phyloP scores from a whole-genome alignment of 2,888 invertebrate species.

The Melanostoma scalare region DNA sequence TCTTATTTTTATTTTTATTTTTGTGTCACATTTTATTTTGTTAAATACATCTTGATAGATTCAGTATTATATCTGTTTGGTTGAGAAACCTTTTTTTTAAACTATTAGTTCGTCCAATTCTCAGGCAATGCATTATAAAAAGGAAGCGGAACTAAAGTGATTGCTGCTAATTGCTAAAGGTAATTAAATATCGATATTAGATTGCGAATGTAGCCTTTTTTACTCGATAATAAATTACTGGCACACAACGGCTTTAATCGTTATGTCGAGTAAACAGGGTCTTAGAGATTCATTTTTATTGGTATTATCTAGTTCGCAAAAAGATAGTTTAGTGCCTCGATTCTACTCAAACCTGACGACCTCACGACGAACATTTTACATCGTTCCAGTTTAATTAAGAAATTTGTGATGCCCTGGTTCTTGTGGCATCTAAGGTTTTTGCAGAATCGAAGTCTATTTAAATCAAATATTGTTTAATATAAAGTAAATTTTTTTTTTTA shows the following conservation, averaged over 20 bases:
- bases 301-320: slow-evolving; percentile 74
- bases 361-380: neutral
- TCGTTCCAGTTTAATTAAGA: too few relatives aligned
- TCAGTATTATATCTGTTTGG: slow-evolving; percentile 68
- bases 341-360: too few relatives aligned
- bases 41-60: slow-evolving; percentile 72
- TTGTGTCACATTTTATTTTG: slow-evolving; percentile 28
- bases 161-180: too few relatives aligned
- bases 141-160: neutral
- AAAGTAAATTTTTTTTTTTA: neutral
- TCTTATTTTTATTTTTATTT: slow-evolving; percentile 22
- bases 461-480: neutral
- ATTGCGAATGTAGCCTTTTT: too few relatives aligned
- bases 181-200: too few relatives aligned
- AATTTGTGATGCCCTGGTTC: too few relatives aligned
- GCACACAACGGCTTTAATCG: neutral
- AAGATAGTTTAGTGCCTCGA: too few relatives aligned
- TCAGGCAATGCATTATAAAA: neutral
- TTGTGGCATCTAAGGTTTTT: too few relatives aligned
- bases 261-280: slow-evolving; percentile 74
- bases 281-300: slow-evolving; percentile 74
- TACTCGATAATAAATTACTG: too few relatives aligned
- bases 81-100: neutral
- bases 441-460: too few relatives aligned
- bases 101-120: neutral